phyloP scores from a whole-genome alignment of 2,797 vertebrate species.

The Sphenopsis melanotis region DNA sequence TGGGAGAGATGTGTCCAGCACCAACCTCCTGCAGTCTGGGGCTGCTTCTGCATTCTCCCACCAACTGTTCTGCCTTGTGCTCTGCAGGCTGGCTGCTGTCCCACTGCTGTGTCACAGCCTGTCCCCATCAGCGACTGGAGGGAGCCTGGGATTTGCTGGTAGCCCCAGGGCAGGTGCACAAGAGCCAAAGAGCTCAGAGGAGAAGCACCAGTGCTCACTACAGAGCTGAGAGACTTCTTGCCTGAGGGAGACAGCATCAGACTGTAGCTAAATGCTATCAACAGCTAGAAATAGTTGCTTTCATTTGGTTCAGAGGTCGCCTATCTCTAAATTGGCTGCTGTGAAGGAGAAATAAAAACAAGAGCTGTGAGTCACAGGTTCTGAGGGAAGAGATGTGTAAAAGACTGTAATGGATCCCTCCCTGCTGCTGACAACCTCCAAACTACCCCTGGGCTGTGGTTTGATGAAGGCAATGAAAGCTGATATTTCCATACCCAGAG shows the following conservation, averaged over 20 bases:
- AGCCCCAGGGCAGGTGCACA: neutral
- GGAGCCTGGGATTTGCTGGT: neutral
- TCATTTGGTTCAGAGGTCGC: conserved; percentile 41
- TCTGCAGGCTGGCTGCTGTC: neutral
- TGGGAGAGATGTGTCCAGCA: neutral
- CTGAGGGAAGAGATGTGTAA: neutral
- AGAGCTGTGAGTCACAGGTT: conserved; percentile 34
- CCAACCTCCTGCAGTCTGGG: neutral
- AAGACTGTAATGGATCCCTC: conserved; percentile 3
- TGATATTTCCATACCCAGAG: neutral
- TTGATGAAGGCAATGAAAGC: neutral
- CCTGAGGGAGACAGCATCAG: neutral
- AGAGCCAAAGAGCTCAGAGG: neutral
- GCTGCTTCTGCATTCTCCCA: neutral
- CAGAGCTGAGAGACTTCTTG: neutral
- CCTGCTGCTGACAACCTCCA: neutral
- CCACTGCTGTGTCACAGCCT: accelerated
- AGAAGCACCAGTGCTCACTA: neutral
- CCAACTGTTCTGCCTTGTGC: accelerated
- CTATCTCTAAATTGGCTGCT: conserved; percentile 12
- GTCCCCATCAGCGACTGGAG: accelerated
- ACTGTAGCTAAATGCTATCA: neutral
- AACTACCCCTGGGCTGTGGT: neutral
- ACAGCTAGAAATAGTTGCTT: conserved; percentile 8
- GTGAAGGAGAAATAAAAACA: conserved; percentile 33